phyloP scores from a whole-genome alignment of 2,888 invertebrate species.

The Cerastis leucographa region DNA sequence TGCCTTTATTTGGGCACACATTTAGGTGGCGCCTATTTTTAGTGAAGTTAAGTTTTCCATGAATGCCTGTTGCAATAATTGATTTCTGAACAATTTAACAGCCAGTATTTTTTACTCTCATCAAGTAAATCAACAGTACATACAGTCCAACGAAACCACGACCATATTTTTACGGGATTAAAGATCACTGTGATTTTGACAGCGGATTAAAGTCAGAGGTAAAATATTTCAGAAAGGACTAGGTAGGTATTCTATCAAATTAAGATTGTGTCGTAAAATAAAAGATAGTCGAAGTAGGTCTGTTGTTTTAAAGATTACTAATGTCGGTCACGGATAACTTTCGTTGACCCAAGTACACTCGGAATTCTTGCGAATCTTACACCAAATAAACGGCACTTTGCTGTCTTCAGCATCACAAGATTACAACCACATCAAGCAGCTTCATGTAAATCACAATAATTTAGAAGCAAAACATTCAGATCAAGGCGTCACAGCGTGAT shows the following conservation, averaged over 20 bases:
- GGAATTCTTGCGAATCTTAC: slow-evolving; percentile 41
- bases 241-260: slow-evolving; percentile 17
- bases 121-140: slow-evolving; percentile 2
- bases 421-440: slow-evolving; percentile 56
- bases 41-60: not conserved
- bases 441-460: slow-evolving; percentile 67
- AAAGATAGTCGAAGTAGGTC: slow-evolving; percentile 61
- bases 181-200: not conserved
- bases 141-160: not conserved
- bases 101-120: slow-evolving; percentile 9
- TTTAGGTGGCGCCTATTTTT: not conserved
- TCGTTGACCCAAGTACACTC: slow-evolving; percentile 60
- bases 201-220: not conserved
- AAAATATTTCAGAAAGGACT: slow-evolving; percentile 1
- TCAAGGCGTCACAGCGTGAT: slow-evolving; percentile 66
- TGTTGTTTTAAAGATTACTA: slow-evolving; percentile 50
- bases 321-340: slow-evolving; percentile 59
- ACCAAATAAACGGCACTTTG: slow-evolving; percentile 32
- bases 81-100: not conserved
- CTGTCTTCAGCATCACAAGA: slow-evolving; percentile 47
- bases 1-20: not conserved
- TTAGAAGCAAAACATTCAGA: slow-evolving; percentile 67
- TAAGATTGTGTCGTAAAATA: slow-evolving; percentile 34
- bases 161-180: not conserved
- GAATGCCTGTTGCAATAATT: not conserved